Conservation (phyloP, 1,140 invertebrate genomes). For the Apis dorsata region DNA sequence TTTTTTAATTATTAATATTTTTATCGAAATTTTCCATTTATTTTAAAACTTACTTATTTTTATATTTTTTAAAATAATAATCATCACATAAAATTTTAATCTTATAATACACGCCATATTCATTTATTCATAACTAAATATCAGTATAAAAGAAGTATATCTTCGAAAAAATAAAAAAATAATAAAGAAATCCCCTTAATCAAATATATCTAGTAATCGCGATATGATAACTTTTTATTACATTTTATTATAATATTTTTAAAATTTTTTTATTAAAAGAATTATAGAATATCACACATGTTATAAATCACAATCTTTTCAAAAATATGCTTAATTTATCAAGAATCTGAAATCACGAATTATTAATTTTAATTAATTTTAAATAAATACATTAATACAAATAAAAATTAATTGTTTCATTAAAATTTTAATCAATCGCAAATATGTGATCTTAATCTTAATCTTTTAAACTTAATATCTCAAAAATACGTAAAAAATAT, state of each 20-base stretch:
- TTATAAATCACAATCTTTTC: not conserved
- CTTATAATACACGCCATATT: not conserved
- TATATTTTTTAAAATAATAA: not conserved
- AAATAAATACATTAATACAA: not conserved
- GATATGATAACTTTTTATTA: conserved; percentile 2
- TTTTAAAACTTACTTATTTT: not conserved
- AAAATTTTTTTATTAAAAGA: not conserved
- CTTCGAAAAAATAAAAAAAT: not conserved
- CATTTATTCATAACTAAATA: not conserved
- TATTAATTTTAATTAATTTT: not conserved
- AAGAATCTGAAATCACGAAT: not conserved
- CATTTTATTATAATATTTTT: not conserved
- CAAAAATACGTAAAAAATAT: not conserved
- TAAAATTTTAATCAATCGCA: not conserved
- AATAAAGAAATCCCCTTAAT: not conserved
- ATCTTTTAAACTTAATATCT: not conserved
- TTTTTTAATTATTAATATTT: not conserved
- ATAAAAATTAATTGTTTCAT: not conserved
- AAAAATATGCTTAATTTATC: no score
- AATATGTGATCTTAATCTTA: not conserved
- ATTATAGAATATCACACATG: not conserved
- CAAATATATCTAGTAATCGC: not conserved
- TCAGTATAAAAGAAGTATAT: not conserved
- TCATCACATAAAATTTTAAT: not conserved
- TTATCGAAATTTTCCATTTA: not conserved